phyloP scores from a whole-genome alignment of 2,113 vertebrate species.

The Tympanuchus pallidicinctus region DNA sequence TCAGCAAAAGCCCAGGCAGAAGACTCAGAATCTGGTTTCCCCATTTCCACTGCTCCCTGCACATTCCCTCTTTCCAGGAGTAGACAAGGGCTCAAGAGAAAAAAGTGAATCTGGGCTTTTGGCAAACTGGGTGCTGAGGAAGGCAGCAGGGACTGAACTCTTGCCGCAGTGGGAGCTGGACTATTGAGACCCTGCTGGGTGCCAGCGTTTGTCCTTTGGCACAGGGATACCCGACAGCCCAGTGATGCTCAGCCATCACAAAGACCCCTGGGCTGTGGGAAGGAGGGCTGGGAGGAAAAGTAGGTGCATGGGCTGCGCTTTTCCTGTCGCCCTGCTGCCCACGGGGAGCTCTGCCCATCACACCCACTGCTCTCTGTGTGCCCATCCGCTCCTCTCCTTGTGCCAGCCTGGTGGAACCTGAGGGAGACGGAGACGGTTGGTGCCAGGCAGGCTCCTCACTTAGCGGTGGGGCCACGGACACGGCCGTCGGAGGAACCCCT shows the following conservation, averaged over 20 bases:
- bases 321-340: background rate
- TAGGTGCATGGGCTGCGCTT: fast-evolving
- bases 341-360: background rate
- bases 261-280: too few relatives aligned
- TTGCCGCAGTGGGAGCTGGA: background rate
- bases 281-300: background rate
- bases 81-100: background rate
- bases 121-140: background rate
- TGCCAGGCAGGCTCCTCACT: background rate
- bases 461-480: background rate
- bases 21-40: background rate
- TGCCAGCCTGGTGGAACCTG: background rate
- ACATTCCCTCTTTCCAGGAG: background rate
- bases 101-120: background rate
- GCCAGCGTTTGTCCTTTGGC: background rate
- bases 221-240: too few relatives aligned
- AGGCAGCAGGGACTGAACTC: background rate
- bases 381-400: background rate
- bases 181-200: background rate
- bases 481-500: background rate
- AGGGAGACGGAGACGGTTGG: fast-evolving
- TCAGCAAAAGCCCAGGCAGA: background rate
- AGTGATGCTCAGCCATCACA: fast-evolving
- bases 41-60: background rate
- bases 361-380: background rate